These are phyloP conservation scores for Diadophis punctatus DNA, from an alignment of 2,113 vertebrate genomes.

Conservation along the genomic window DNA sequence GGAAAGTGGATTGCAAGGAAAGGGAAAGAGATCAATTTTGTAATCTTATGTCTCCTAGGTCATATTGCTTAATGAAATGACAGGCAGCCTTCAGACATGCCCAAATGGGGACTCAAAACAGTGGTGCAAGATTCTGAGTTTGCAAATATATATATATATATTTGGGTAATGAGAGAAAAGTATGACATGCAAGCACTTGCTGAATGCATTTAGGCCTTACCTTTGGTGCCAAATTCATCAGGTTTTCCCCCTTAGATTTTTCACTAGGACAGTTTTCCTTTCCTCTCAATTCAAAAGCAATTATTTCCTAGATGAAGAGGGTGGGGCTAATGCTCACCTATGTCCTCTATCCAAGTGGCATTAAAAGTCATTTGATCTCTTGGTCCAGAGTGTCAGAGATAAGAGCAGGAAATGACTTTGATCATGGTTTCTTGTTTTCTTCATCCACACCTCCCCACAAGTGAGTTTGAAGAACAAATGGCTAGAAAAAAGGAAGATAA, in stretches of 20 bases:
- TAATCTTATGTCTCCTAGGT: not conserved
- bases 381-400: not conserved
- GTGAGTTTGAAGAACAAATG: not conserved
- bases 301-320: not conserved
- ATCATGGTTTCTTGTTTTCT: not conserved
- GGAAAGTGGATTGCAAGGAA: not conserved
- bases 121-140: not conserved
- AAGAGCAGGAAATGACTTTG: not conserved
- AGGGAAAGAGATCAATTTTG: not conserved
- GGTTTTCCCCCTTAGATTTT: not conserved
- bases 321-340: not conserved
- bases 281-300: not conserved
- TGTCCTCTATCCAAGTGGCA: not conserved
- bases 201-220: not conserved
- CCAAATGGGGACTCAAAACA: not conserved
- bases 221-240: not conserved
- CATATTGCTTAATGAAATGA: not conserved
- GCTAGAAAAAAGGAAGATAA: constrained; percentile 5
- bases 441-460: not conserved
- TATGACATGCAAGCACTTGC: not conserved
- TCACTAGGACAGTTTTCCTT: not conserved
- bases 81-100: not conserved
- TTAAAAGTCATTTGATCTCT: not conserved
- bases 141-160: too few relatives aligned
- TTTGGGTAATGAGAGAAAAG: not conserved